Base-by-base conservation (phyloP, 1,140 invertebrate genomes). In the Scaptomyza montana region DNA sequence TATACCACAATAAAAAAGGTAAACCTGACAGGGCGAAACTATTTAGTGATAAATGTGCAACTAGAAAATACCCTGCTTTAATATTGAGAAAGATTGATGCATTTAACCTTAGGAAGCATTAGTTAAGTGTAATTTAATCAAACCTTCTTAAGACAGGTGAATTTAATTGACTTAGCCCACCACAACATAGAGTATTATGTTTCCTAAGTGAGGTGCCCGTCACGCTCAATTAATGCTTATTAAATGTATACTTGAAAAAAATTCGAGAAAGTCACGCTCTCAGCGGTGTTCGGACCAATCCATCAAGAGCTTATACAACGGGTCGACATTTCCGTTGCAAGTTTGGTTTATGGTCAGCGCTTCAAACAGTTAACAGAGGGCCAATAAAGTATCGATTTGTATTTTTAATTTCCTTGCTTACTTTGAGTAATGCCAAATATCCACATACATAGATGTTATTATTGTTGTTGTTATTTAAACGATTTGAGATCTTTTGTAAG, bases 321-420 rank as follows among this genome's bases (percentile, higher is more conserved):
- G 65, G 41, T 57, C 57, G 53, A 74, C 72, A 63, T 74, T 64
- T 74, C 72, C 72, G 72, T 60, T 70, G 72, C 51, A 64, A 46
- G 57, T 21, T 46, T 49, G 16, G 36, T 61, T 62, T 73, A 73
- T 73, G 57, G 70, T 63, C 54, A 60, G 30, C 49, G 47, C 19
- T 19, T 45, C 13, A n/a, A 56, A 45, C 54, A 28, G 36, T 10
- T 45, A 50, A 43, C 12, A 57, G 67, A 19, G 49, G 43, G 64
- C 49, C 70, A 68, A 73, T 73, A 73, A 73, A 61, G 36, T 55
- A 10, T 25, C 36, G 43, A 70, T 70, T 56, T 63, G 43, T 63
- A 68, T 73, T 57, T 36, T 56, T 30, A 57, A 59, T 72, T 65
- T 66, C 63, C 43, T 49, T 45, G 63, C 59, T 49, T 25, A 25